A percentile compares a stretch with the other conserved stretches of the same genome.
Conservation (phyloP, 1,140 invertebrate species). For the Atopsyche davidsoni region DNA sequence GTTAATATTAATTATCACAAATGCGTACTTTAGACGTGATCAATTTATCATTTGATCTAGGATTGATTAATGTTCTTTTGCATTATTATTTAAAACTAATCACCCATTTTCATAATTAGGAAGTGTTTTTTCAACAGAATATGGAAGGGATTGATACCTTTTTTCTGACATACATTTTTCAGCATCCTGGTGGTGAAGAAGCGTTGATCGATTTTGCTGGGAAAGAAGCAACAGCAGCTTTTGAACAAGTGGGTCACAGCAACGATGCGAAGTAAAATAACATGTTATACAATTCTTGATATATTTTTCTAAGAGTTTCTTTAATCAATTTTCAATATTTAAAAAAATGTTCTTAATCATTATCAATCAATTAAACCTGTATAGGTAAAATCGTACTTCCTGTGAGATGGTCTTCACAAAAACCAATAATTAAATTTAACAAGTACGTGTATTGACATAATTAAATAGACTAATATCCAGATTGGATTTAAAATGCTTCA, state of each 20-base stretch:
- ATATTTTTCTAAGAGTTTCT: not conserved
- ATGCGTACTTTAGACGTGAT: not conserved
- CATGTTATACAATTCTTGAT: too few species aligned
- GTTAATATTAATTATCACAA: not conserved
- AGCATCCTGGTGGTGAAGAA: conserved; percentile 85
- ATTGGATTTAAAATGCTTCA: too few species aligned
- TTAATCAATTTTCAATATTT: not conserved
- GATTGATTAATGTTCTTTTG: not conserved
- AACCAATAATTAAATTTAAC: not conserved
- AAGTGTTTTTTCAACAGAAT: not conserved
- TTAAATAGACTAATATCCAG: too few species aligned
- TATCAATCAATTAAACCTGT: not conserved
- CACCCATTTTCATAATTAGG: not conserved
- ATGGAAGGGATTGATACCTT: not conserved
- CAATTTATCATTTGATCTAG: not conserved
- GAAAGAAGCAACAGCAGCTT: conserved; percentile 69
- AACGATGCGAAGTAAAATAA: conserved; percentile 61
- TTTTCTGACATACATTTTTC: conserved; percentile 16
- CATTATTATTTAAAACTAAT: not conserved
- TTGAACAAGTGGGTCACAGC: conserved; percentile 84
- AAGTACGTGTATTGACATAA: not conserved
- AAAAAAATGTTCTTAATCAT: not conserved
- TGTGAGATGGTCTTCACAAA: not conserved
- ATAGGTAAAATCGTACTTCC: not conserved
- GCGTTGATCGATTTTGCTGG: conserved; percentile 70